Conservation (phyloP, 2,888 invertebrate genomes). For the Cosmopolites sordidus region DNA sequence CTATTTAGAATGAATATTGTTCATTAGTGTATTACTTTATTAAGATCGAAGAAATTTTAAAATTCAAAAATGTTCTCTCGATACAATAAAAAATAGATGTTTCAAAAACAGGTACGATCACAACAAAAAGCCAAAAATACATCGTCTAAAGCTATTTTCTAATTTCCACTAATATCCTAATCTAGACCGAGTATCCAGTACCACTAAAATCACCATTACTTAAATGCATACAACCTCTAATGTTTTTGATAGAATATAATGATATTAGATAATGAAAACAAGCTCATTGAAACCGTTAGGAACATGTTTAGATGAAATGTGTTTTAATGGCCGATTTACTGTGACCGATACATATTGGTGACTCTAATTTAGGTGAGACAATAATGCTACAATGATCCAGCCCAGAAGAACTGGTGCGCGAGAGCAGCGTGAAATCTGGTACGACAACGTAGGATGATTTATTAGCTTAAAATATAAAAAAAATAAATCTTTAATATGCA, state of each 20-base stretch:
- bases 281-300: not conserved
- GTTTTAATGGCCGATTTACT: constrained; percentile 2
- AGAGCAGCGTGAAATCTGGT: constrained; percentile 28
- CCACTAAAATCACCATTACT: constrained; percentile 1
- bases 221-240: not conserved
- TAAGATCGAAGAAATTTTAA: not conserved
- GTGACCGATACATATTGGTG: constrained; percentile 23
- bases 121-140: constrained; percentile 2
- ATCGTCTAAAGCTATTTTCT: not conserved
- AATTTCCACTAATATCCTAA: not conserved
- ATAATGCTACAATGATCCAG: constrained; percentile 39
- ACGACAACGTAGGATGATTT: constrained; percentile 13
- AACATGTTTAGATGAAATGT: not conserved
- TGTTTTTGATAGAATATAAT: too few species aligned
- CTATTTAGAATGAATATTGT: too few species aligned
- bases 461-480: too few species aligned
- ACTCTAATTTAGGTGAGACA: constrained; percentile 13
- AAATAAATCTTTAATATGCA: too few species aligned
- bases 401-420: constrained; percentile 47
- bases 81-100: not conserved
- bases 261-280: not conserved
- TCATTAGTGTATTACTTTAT: too few species aligned
- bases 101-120: not conserved
- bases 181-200: not conserved
- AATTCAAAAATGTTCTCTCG: not conserved